A percentile compares a stretch with the other conserved stretches of the same genome.
phyloP scores from a whole-genome alignment of 2,113 vertebrate genomes.

The Caracal caracal region DNA sequence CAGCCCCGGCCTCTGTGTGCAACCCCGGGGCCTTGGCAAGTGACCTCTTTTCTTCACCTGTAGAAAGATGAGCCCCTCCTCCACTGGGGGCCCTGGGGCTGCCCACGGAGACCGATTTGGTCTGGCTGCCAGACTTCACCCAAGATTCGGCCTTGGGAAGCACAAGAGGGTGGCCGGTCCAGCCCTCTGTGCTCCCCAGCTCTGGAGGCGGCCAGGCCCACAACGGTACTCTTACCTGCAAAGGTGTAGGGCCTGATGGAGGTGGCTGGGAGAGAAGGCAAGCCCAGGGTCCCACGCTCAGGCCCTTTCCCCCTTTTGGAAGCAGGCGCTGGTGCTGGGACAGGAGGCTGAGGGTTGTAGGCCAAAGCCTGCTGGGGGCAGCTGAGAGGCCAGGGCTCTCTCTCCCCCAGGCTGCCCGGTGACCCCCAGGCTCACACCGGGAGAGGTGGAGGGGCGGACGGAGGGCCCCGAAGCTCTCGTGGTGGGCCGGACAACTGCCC shows the following conservation, averaged over 20 bases:
- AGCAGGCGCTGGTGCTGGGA: rapidly evolving
- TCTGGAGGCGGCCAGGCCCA: neutral
- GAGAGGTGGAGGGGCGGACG: neutral
- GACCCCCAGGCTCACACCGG: neutral
- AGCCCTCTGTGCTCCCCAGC: neutral
- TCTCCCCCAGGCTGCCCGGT: neutral
- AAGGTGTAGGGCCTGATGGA: neutral
- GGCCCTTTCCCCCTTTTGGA: neutral
- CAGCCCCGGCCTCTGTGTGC: neutral
- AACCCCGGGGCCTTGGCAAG: neutral
- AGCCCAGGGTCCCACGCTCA: no score
- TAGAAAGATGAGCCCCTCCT: neutral
- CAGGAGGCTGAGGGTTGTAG: neutral
- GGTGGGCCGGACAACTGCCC: rapidly evolving
- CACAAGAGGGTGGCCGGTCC: neutral
- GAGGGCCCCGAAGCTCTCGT: neutral
- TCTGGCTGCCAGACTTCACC: neutral
- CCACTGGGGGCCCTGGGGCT: neutral
- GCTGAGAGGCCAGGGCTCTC: neutral
- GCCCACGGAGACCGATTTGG: neutral
- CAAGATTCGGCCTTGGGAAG: neutral
- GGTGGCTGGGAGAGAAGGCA: neutral
- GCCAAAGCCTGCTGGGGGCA: no score
- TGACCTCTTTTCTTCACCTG: neutral
- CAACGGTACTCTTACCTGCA: neutral